Base-by-base conservation (phyloP, 2,888 invertebrate genomes). In the Cheilosia scutellata region DNA sequence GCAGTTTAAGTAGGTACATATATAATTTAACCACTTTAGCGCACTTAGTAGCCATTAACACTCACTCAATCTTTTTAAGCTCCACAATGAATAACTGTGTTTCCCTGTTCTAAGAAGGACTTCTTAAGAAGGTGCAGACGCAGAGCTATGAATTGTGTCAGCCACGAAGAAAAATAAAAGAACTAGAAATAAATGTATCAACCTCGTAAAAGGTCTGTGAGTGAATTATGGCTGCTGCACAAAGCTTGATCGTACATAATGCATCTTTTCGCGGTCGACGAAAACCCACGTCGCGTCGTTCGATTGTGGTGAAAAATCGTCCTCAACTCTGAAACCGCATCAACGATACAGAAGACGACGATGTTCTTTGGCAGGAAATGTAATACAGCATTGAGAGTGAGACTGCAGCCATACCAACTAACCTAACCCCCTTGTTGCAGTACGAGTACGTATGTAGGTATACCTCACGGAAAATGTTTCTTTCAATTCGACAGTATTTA, bases 401-500 rank as follows among this genome's bases (percentile, higher is more conserved):
- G 31, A 5, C 25, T 6, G 2, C 42, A 44, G 13, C 62, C 9
- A 31, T 1, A n/a, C 13, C 29, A 62, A 29, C 57, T 37, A 31
- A 4, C 53, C 9, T 3, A 42, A 53, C 40, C n/a, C 58, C 16
- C 71, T 49, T 47, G 57, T 58, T 71, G 71, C 49, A 49, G 13
- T 20, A 47, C 16, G 20, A 27, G 16, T 27, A 47, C 55, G 20
- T 16, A 62, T 6, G 31, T 42, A 47, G 20, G 20, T 20, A 63
- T 62, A 9, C 53, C 75, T 37, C 29, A 51, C 60, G 58, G 65
- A 68, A 55, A 62, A 55, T 78, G 70, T 70, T 55, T 31, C 70
- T 44, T 78, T 70, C 77, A 44, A 55, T 62, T 57, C 77, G 7
- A 55, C 7, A 63, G 57, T 65, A 79, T 79, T 72, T 79, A 79